Conservation (phyloP, 2,797 vertebrate genomes). For the Pygocentrus nattereri region DNA sequence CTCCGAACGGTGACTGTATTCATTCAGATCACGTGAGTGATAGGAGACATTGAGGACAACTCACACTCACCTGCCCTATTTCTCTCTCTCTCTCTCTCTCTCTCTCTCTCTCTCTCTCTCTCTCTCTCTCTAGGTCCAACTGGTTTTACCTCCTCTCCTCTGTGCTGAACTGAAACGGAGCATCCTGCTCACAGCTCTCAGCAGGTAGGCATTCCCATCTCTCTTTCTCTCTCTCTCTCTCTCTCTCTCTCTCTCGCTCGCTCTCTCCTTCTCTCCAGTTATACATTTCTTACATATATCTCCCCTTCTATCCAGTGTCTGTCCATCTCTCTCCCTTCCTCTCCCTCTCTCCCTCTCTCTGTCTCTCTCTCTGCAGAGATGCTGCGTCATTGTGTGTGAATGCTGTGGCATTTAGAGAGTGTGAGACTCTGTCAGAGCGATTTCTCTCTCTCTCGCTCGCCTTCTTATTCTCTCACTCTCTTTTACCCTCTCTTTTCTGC, state of each 20-base stretch:
- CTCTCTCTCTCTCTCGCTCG: conserved; percentile 4
- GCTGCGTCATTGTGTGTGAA: conserved; percentile 1
- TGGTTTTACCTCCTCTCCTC: conserved; percentile 22
- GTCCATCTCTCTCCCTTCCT: not conserved
- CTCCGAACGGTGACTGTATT: not conserved
- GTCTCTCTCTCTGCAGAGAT: conserved; percentile 3
- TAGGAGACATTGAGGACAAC: conserved; percentile 40
- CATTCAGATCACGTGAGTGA: conserved; percentile 24
- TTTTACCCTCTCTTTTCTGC: conserved; percentile 35
- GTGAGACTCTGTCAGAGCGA: not conserved
- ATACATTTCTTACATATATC: not conserved
- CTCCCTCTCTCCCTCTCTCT: conserved; percentile 12
- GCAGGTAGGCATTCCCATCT: conserved; percentile 45
- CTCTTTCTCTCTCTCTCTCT: conserved; percentile 18
- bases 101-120: not conserved
- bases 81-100: conserved; percentile 30
- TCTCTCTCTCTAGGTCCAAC: conserved; percentile 33
- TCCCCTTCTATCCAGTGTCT: not conserved
- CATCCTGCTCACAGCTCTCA: conserved; percentile 36
- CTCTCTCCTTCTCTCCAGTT: not conserved
- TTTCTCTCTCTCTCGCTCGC: not conserved
- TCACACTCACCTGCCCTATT: conserved; percentile 50
- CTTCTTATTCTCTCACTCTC: not conserved
- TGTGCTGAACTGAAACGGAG: conserved; percentile 39
- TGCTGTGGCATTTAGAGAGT: not conserved